A percentile compares a stretch with the other conserved stretches of the same genome.
phyloP scores from a whole-genome alignment of 1,140 invertebrate genomes.

The Brachionus rubens region DNA sequence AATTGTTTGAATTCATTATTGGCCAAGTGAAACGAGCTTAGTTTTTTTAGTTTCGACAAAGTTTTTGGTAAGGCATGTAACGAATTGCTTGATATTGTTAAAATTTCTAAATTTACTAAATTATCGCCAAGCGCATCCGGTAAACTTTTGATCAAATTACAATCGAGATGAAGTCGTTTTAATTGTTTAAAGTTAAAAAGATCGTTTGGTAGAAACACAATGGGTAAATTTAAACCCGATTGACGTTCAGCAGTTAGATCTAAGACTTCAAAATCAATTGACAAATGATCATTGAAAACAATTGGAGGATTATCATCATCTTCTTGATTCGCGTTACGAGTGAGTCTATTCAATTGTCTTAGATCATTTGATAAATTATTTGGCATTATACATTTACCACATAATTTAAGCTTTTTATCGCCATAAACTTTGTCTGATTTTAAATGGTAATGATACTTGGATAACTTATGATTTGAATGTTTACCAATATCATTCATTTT shows the following conservation, averaged over 20 bases:
- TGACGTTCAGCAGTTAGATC: slow-evolving; percentile 59
- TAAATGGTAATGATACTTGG: slow-evolving; percentile 41
- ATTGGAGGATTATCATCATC: background rate
- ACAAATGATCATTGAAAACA: slow-evolving; percentile 46
- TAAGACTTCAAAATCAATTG: slow-evolving; percentile 57
- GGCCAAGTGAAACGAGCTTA: slow-evolving; percentile 57
- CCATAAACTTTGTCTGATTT: slow-evolving; percentile 35
- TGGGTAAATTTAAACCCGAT: slow-evolving; percentile 56
- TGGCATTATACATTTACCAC: slow-evolving; percentile 33
- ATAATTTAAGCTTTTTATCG: slow-evolving; percentile 38
- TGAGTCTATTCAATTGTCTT: slow-evolving; percentile 9
- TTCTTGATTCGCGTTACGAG: background rate
- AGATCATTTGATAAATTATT: slow-evolving; percentile 30
- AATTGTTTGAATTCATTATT: slow-evolving; percentile 59
- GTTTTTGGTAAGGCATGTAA: slow-evolving; percentile 53
- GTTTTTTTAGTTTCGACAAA: slow-evolving; percentile 53
- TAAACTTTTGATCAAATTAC: slow-evolving; percentile 56
- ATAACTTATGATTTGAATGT: slow-evolving; percentile 9
- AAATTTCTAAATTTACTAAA: slow-evolving; percentile 54
- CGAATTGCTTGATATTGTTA: slow-evolving; percentile 59
- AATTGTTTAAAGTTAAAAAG: slow-evolving; percentile 56
- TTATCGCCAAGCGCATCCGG: slow-evolving; percentile 53
- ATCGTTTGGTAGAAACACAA: slow-evolving; percentile 52
- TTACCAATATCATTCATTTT: background rate
- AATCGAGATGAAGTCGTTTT: slow-evolving; percentile 57